A percentile compares a stretch with the other conserved stretches of the same genome.
phyloP scores from a whole-genome alignment of 2,888 invertebrate species.

The Falcaria lacertinaria region DNA sequence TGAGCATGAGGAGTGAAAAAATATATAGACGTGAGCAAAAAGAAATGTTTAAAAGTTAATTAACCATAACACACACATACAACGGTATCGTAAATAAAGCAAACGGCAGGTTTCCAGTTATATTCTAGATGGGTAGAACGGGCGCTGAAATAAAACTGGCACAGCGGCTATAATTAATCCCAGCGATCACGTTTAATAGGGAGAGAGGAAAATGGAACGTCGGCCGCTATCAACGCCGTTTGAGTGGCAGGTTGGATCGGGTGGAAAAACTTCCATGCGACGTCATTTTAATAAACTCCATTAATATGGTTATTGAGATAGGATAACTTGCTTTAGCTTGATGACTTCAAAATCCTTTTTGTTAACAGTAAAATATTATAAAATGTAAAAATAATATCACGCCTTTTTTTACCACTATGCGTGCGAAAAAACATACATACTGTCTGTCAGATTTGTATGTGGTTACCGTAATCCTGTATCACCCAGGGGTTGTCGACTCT shows the following conservation, averaged over 20 bases:
- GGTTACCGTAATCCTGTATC: too few species aligned
- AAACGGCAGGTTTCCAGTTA: not conserved
- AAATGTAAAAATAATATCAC: too few species aligned
- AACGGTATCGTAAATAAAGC: not conserved
- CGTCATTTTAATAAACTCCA: not conserved
- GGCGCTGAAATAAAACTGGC: not conserved
- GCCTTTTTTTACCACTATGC: too few species aligned
- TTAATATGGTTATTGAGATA: not conserved
- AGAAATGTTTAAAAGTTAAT: too few species aligned
- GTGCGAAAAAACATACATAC: too few species aligned
- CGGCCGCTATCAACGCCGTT: not conserved
- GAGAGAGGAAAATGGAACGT: not conserved
- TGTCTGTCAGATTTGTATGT: too few species aligned
- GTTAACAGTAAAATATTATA: too few species aligned
- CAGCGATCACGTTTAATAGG: not conserved
- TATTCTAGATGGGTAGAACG: not conserved
- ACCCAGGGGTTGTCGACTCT: too few species aligned
- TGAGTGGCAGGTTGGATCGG: not conserved
- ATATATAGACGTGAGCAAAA: too few species aligned
- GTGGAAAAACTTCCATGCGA: not conserved
- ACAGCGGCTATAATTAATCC: not conserved
- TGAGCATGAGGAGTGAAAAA: too few species aligned
- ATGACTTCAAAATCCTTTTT: not conserved
- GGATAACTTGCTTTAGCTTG: not conserved
- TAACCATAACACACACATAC: not conserved